Evolutionary conservation across 2,113 vertebrate species (phyloP), one percentile per base, ranked within the genome.

Genomic region (Panurus biarmicus): DNA sequence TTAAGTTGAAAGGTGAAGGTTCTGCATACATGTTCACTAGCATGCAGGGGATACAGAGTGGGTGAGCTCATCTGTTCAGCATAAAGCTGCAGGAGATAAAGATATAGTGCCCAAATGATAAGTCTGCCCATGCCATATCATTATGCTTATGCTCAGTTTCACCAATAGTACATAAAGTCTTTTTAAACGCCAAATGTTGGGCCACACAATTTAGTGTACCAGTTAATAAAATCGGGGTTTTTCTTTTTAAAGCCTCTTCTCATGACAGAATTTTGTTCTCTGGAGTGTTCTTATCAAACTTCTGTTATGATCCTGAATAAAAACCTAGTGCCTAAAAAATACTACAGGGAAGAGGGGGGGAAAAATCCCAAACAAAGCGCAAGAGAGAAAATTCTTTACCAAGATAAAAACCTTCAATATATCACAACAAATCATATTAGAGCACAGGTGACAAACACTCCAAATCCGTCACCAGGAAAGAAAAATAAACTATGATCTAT

Each of bases 401-500:
- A 44, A 40, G 60, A 77, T 58, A 89, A 81, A 91, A 90, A 64
- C 16, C 28, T 84, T 56, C 61, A 75, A 35, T 42, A 22, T 67
- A 74, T 83, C 51, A 80, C 51, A 83, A 80, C 14, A 89, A 65
- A 83, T 73, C 54, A 24, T 65, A 73, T 24, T 51, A 88, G 8
- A 85, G 42, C 26, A 66, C 50, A 74, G 64, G 51, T 54, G 78
- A 88, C 75, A 93, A 93, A 90, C 64, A 80, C 38, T 61, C 66
- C 31, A 66, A 75, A 80, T 70, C 33, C 64, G 80, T 36, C 58
- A 60, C 29, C 35, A 76, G 50, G 33, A 73, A 54, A 90, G 75
- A 93, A 83, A 93, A 96, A 80, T 38, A 94, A 88, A 60, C 38
- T 64, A n/a, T 28, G 38, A 88, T 66, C 64, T 86, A 79, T 79